Conservation (phyloP, 2,113 vertebrate genomes). For the Anolis carolinensis region DNA sequence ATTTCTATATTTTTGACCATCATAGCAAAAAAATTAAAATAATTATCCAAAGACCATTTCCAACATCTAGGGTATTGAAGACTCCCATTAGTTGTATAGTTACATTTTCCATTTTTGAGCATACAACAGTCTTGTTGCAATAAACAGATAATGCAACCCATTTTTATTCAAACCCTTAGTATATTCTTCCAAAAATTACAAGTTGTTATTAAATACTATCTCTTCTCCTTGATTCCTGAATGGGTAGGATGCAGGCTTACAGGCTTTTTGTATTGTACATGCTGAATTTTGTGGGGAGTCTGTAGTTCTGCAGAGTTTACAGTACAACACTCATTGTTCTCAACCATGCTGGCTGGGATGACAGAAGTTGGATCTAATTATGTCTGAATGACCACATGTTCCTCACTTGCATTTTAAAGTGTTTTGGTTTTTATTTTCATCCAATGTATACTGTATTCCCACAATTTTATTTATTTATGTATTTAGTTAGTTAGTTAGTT, state of each 20-base stretch:
- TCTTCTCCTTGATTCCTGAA: not conserved
- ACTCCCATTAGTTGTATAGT: no score
- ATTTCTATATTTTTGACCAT: no score
- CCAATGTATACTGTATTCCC: not conserved
- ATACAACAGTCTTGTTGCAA: no score
- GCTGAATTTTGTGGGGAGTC: not conserved
- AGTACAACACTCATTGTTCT: not conserved
- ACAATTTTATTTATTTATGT: slow-evolving; percentile 9
- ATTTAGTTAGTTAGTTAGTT: no score
- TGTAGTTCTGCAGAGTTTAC: not conserved
- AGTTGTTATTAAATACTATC: no score
- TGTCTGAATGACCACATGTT: not conserved
- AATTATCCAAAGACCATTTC: no score
- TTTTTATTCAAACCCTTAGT: no score
- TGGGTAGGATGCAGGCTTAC: not conserved
- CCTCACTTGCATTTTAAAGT: not conserved
- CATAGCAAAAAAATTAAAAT: no score
- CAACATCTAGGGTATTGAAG: no score
- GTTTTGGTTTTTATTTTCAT: not conserved
- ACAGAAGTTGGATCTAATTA: not conserved
- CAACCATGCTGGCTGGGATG: not conserved
- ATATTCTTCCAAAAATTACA: no score
- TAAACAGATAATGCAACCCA: no score
- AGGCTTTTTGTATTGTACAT: not conserved
- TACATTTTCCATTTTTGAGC: no score